Evolutionary conservation across 2,113 vertebrate genomes (phyloP).

Genomic region (Mus musculus): GRCm39 chr12:70366001-70366500

Average conservation of each 20-base stretch:
- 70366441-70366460: neutral
- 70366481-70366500: neutral
- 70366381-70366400: neutral
- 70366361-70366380: neutral
- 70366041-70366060: no score
- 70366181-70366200: neutral
- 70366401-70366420: neutral
- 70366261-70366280: neutral
- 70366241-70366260: neutral
- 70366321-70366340: neutral
- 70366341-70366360: neutral
- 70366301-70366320: neutral
- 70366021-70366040: neutral
- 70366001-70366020: neutral
- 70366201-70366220: neutral
- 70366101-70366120: neutral
- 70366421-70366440: neutral
- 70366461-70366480: neutral
- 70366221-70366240: neutral
- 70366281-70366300: neutral
- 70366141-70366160: neutral
- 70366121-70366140: neutral
- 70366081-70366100: no score
- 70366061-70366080: neutral
- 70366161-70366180: neutral